Evolutionary conservation across 2,113 vertebrate genomes (phyloP), one percentile per base, ranked within the genome.

Genomic region (Eonycteris spelaea): DNA sequence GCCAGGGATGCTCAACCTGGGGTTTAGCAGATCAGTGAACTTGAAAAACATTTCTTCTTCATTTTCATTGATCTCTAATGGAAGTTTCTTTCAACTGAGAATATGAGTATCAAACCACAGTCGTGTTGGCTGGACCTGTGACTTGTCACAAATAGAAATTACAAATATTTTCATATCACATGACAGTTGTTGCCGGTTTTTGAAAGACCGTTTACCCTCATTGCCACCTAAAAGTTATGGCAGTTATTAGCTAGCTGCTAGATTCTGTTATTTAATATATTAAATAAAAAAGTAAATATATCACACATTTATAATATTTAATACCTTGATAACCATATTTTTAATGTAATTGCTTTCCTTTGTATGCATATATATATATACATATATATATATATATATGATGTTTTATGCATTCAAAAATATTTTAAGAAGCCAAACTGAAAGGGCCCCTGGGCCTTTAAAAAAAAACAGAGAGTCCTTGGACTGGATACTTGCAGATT

Each of bases 21-120:
- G 43, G 63, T 85, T 93, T 57, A 71, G 33, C 6, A 71, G 21
- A 79, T 85, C 63, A 71, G 24, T 78, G 63, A 79, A 85, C 35
- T 73, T 90, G 55, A 71, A 93, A 93, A 78, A 74, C 14, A 65
- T 78, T 80, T 79, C 28, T 82, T 91, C 55, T 63, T 84, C 33
- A 57, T 89, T 93, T 93, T 78, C 71, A 85, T 24, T 73, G 48
- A 73, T 91, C 65, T 95, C 82, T 71, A 90, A 51, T 65, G 74
- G 73, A 90, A 82, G 38, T 65, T 96, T 96, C 51, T 24, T 83
- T 78, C 57, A 70, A 88, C 6, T 84, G n/a, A 1, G 2, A 83
- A 70, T 77, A 3, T 57, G 61, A 77, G 68, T 10, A 83, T 83
- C 61, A 88, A 82, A 83, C 43, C 35, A 63, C 2, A 61, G 59